phyloP scores from a whole-genome alignment of 2,888 invertebrate genomes.

The Drosophila anomalipes region DNA sequence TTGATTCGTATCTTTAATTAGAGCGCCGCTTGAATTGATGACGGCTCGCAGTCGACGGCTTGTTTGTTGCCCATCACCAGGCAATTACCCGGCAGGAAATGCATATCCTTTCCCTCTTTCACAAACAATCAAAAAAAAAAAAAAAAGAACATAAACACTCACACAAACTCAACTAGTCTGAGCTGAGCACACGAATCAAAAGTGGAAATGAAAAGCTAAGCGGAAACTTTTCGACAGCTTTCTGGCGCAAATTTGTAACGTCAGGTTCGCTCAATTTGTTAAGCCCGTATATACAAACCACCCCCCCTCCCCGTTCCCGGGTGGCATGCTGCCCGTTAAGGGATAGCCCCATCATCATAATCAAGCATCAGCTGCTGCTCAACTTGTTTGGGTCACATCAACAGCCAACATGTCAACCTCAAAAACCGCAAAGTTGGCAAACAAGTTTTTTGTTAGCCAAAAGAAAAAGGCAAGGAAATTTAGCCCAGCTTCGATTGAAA shows the following conservation, averaged over 20 bases:
- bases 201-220: conserved; percentile 4
- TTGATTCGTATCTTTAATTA: conserved; percentile 76
- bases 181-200: conserved; percentile 6
- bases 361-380: conserved; percentile 72
- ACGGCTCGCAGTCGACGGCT: conserved; percentile 75
- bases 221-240: conserved; percentile 30
- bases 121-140: not conserved
- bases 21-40: conserved; percentile 72
- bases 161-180: not conserved
- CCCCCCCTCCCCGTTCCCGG: not conserved
- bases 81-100: conserved; percentile 80
- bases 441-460: conserved; percentile 62
- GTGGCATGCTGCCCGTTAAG: conserved; percentile 1
- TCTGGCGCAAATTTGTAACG: conserved; percentile 65
- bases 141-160: not conserved
- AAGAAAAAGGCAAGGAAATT: conserved; percentile 57
- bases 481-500: conserved; percentile 74
- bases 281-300: not conserved
- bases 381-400: conserved; percentile 77
- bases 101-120: conserved; percentile 63
- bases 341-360: conserved; percentile 59
- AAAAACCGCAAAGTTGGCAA: conserved; percentile 81
- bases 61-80: conserved; percentile 77
- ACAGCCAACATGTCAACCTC: conserved; percentile 80
- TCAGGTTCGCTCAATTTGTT: conserved; percentile 59